These are phyloP conservation scores for Hylyphantes graminicola DNA, from an alignment of 1,140 invertebrate genomes.

Conservation along the genomic window DNA sequence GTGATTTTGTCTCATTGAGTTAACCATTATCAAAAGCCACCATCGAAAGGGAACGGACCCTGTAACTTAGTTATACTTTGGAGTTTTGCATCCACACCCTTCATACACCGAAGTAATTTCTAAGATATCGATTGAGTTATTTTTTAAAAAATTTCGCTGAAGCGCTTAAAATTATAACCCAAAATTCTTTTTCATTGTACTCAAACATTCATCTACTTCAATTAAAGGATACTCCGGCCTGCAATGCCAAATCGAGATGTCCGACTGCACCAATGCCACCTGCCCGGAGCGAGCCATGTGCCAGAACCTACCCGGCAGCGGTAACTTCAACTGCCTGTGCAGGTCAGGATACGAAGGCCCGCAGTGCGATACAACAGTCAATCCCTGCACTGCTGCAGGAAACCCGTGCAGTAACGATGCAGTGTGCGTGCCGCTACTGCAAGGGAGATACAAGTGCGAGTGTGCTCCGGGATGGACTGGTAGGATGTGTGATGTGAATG, in stretches of 20 bases:
- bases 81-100: too few species aligned
- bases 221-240: slow-evolving; percentile 83
- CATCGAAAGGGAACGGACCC: too few species aligned
- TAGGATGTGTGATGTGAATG: slow-evolving; percentile 92
- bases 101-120: too few species aligned
- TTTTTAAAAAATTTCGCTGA: too few species aligned
- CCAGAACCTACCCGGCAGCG: slow-evolving; percentile 91
- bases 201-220: too few species aligned
- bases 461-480: slow-evolving; percentile 95
- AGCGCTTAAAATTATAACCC: too few species aligned
- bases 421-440: slow-evolving; percentile 87
- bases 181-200: too few species aligned
- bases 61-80: too few species aligned
- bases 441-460: slow-evolving; percentile 88
- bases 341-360: slow-evolving; percentile 89
- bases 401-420: slow-evolving; percentile 77
- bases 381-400: slow-evolving; percentile 80
- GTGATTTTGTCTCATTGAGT: too few species aligned
- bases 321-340: slow-evolving; percentile 88
- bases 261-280: slow-evolving; percentile 87
- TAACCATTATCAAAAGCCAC: too few species aligned
- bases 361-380: slow-evolving; percentile 73
- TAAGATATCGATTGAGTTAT: too few species aligned
- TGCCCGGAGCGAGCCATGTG: slow-evolving; percentile 97
- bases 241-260: slow-evolving; percentile 92